These are phyloP conservation scores for Drosophila demipolita DNA, from an alignment of 2,888 invertebrate species.

Conservation along the genomic window DNA sequence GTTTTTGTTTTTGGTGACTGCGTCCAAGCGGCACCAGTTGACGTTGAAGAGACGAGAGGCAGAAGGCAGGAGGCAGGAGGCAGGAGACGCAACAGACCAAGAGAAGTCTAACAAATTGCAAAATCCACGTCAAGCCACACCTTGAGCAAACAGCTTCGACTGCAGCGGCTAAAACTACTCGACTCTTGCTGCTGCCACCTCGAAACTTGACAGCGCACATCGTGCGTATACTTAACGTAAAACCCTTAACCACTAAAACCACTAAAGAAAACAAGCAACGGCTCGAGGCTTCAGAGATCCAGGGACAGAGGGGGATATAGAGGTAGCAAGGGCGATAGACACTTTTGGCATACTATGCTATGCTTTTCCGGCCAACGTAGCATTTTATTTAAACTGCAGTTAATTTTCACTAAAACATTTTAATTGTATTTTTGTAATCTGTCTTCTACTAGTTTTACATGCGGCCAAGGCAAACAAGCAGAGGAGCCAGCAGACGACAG, in stretches of 20 bases:
- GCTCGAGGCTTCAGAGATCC: neutral
- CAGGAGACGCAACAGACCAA: conserved; percentile 10
- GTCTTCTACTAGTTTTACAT: conserved; percentile 73
- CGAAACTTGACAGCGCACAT: conserved; percentile 66
- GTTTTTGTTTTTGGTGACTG: conserved; percentile 46
- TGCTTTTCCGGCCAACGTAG: conserved; percentile 63
- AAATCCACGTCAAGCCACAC: conserved; percentile 78
- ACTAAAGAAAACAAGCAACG: conserved; percentile 65
- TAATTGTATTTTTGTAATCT: conserved; percentile 81
- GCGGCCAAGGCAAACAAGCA: conserved; percentile 39
- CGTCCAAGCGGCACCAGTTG: conserved; percentile 41
- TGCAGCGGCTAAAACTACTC: conserved; percentile 39
- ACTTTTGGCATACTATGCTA: conserved; percentile 32
- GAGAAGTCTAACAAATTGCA: conserved; percentile 79
- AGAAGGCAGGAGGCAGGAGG: neutral
- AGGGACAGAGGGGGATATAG: neutral
- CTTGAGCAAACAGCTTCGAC: conserved; percentile 64
- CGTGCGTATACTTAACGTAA: conserved; percentile 77
- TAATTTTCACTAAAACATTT: conserved; percentile 80
- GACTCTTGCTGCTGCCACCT: conserved; percentile 25
- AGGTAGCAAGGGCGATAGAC: neutral
- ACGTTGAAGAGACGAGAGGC: neutral
- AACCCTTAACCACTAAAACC: conserved; percentile 78
- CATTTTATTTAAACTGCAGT: conserved; percentile 81
- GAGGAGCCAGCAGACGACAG: conserved; percentile 38